Base-by-base conservation (phyloP, 1,140 invertebrate species). In the Calycopis cecrops region DNA sequence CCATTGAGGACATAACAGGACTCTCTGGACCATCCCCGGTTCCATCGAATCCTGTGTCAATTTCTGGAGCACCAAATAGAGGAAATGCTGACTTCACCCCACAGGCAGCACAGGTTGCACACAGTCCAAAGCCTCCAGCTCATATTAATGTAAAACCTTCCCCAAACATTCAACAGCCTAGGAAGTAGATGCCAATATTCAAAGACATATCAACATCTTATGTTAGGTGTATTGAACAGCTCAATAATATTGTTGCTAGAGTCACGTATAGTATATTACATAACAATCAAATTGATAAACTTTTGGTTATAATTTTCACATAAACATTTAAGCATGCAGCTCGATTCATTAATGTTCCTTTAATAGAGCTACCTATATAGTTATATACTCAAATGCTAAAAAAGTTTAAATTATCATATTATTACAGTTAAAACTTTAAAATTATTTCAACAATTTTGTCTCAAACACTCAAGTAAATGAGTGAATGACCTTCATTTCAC, bases 1-100 rank as follows among this genome's bases (percentile, higher is more conserved):
- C 88, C 35, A 75, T 76, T 47, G 81, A 85, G 59, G 83, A 83
- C 52, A 57, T 85, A 48, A 82, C 81, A 3, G 85, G 86, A 10
- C 79, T 88, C 0, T 72, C 82, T 0, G 85, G 86, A 0, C 89
- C 90, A 0, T 85, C 89, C 11, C 87, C 79, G 48, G 88, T 91
- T 63, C 92, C 93, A 6, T 92, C 93, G 16, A 96, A 95, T 74
- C 91, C 93, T 0, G 89, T 92, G n/a, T 90, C 92, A 35, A 92
- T 97, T 35, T 92, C 94, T 48, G 95, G 95, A 50, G 94, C 93
- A 53, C 90, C 92, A 9, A 92, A 93, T 3, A 92, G 93, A 85
- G 95, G 95, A 34, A 93, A 96, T 79, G 92, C 93, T 11, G 96
- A 97, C 78, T 97, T 95, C 79, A 94, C 95, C n/a, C 91, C 93